Evolutionary conservation across 2,113 vertebrate species (phyloP), one percentile per base, ranked within the genome.

Genomic region (Theropithecus gelada): DNA sequence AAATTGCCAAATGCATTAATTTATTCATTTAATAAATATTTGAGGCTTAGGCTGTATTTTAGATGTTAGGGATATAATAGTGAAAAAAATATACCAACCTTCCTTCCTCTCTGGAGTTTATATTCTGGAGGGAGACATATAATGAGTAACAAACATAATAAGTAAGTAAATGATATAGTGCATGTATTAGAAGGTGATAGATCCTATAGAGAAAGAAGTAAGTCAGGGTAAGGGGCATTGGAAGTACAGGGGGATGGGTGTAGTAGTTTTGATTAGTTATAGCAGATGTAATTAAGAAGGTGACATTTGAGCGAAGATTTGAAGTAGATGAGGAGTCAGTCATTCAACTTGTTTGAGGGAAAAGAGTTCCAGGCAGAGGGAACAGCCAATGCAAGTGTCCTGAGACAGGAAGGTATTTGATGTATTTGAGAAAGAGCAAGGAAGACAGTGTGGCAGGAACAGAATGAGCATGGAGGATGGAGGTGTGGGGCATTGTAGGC

Each of bases 11-110:
- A 45, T 87, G 35, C 8, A 90, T 55, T 12, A 66, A 40, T 96
- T 22, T 8, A 94, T 87, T 95, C 3, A 68, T 96, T 88, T 48
- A 95, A 27, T 70, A 88, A 90, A 55, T 86, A 72, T 75, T 84
- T 92, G 50, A 59, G n/a, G 17, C 6, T 93, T 93, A 64, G 64
- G 27, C 38, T 81, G 50, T 72, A 17, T 89, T 97, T 96, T 45
- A 92, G 61, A 64, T 64, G 30, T 48, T 90, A 90, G 43, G 10
- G 8, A 83, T 59, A 43, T 78, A 86, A 93, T 55, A 92, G 57
- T 93, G n/a, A 94, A 94, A 90, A 80, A 75, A 55, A 35, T 48
- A 16, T 20, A 95, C 22, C 30, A 88, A 66, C 22, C 85, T 93
- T 57, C 25, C 12, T 93, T n/a, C n/a, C 20, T 82, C 90, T 20